Percentiles rank a stretch among this genome's conserved stretches.
These are phyloP conservation scores for Beroe ovata DNA, from an alignment of 37 sponge, comb jelly and placozoan species.

Conservation along the genomic window DNA sequence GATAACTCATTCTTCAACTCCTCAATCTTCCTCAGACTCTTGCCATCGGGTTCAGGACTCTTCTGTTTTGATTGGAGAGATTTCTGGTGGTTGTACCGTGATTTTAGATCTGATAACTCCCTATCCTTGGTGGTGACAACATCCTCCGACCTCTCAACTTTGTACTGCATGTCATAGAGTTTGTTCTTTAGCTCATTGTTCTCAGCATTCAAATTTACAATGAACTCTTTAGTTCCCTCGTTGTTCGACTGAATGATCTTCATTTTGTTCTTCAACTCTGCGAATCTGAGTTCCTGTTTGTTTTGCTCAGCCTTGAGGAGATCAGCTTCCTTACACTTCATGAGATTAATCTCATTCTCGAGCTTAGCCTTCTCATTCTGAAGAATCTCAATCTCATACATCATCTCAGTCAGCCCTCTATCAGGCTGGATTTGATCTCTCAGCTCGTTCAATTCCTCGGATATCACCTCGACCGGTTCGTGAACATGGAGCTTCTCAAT, in stretches of 20 bases:
- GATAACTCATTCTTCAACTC: conserved; percentile 39
- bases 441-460: conserved; percentile 44
- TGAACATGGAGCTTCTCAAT: conserved; percentile 57
- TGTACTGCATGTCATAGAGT: conserved; percentile 47
- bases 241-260: conserved; percentile 39
- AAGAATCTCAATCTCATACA: conserved; percentile 61
- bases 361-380: conserved; percentile 52
- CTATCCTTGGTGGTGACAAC: neutral
- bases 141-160: conserved; percentile 5
- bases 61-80: neutral
- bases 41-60: conserved; percentile 63
- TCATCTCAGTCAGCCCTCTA: conserved; percentile 43
- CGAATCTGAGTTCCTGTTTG: conserved; percentile 33
- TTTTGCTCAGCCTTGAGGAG: conserved; percentile 16
- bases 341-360: conserved; percentile 35
- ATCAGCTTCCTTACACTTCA: conserved; percentile 29
- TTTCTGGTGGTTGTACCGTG: neutral
- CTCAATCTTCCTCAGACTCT: conserved; percentile 14
- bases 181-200: conserved; percentile 65
- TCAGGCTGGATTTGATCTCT: conserved; percentile 57
- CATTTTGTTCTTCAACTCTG: conserved; percentile 54
- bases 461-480: conserved; percentile 60
- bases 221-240: conserved; percentile 48
- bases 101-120: neutral
- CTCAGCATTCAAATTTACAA: conserved; percentile 49